These are phyloP conservation scores for Halcyon smyrnensis DNA, from an alignment of 2,797 vertebrate species.

Conservation along the genomic window DNA sequence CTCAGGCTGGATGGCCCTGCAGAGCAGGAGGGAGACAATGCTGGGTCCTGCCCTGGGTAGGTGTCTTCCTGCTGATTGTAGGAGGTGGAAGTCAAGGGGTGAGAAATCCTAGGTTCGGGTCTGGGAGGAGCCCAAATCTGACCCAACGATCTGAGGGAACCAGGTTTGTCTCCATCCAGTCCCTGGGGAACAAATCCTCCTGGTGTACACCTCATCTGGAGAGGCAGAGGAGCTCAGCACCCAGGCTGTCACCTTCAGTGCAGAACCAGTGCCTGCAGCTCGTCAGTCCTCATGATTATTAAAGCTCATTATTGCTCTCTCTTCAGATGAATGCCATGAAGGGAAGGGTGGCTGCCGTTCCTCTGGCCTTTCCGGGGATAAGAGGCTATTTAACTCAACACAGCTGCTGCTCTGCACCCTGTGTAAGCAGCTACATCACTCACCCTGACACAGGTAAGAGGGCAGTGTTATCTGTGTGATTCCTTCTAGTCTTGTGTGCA, in stretches of 20 bases:
- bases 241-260: neutral
- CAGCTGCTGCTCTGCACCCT: neutral
- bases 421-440: accelerated
- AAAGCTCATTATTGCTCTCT: neutral
- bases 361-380: neutral
- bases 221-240: neutral
- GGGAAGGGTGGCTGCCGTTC: accelerated
- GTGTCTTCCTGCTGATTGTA: neutral
- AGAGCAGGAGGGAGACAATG: accelerated
- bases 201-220: accelerated
- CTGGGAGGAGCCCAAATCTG: neutral
- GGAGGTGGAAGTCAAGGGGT: neutral
- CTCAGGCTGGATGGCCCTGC: neutral
- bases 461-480: too few species aligned
- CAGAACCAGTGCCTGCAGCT: neutral
- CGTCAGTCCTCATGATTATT: accelerated
- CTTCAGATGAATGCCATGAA: accelerated
- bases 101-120: neutral
- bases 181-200: neutral
- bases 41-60: neutral
- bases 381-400: neutral
- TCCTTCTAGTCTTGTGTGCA: neutral
- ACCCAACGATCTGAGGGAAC: accelerated
- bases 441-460: accelerated
- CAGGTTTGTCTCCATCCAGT: neutral